Evolutionary conservation across 1,140 invertebrate genomes (phyloP).

Genomic region (Drosophila persimilis): DNA sequence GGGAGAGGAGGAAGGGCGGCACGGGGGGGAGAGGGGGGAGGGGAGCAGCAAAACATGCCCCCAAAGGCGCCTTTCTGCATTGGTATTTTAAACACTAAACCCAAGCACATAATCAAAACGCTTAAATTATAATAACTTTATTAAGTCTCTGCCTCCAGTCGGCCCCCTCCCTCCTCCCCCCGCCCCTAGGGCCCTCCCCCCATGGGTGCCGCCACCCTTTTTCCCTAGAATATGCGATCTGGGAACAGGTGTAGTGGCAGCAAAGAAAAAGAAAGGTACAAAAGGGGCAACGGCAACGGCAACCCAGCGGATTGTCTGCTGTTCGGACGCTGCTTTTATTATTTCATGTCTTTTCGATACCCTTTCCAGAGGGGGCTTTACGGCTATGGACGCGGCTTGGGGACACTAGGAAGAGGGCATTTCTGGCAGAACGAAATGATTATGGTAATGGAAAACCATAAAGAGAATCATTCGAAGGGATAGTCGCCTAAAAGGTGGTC

Average conservation of each 20-base stretch:
- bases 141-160: conserved; percentile 58
- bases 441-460: too few species aligned
- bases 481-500: too few species aligned
- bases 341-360: conserved; percentile 22
- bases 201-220: conserved; percentile 20
- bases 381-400: too few species aligned
- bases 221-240: conserved; percentile 30
- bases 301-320: conserved; percentile 44
- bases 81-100: conserved; percentile 79
- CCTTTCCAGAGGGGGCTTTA: background rate
- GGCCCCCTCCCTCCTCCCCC: background rate
- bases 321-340: conserved; percentile 40
- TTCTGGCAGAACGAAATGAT: conserved; percentile 3
- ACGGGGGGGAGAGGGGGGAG: background rate
- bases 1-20: background rate
- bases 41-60: conserved; percentile 30
- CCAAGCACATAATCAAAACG: conserved; percentile 79
- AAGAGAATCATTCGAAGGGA: too few species aligned
- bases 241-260: conserved; percentile 71
- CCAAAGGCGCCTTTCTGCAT: conserved; percentile 69
- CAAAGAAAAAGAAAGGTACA: conserved; percentile 27
- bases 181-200: background rate
- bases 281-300: conserved; percentile 14
- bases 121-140: conserved; percentile 82
- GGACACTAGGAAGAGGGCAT: background rate